Conservation (phyloP, 2,888 invertebrate species). For the Eutolmus rufibarbis region DNA sequence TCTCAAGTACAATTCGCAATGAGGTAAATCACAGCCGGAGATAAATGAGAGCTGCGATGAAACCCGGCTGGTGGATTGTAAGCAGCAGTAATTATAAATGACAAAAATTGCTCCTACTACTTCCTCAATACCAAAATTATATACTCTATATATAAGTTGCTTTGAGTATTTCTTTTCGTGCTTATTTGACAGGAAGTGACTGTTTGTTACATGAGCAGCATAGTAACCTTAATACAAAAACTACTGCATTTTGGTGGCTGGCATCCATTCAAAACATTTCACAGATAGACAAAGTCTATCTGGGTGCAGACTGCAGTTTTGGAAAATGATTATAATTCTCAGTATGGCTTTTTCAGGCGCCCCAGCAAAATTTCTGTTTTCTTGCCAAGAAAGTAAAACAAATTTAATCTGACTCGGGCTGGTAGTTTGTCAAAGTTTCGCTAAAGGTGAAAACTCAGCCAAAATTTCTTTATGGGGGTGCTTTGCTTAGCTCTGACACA, state of each 20-base stretch:
- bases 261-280: neutral
- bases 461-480: neutral
- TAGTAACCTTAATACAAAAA: neutral
- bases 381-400: neutral
- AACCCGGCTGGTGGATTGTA: neutral
- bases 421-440: neutral
- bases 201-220: neutral
- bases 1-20: neutral
- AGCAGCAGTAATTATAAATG: neutral
- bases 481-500: neutral
- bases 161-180: neutral
- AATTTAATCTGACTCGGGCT: neutral
- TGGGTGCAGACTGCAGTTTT: neutral
- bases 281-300: neutral
- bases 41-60: neutral
- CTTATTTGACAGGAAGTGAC: neutral
- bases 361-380: neutral
- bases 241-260: neutral
- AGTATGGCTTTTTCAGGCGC: neutral
- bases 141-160: neutral
- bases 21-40: neutral
- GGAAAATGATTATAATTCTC: neutral
- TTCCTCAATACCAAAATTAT: neutral
- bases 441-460: neutral
- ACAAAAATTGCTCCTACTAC: neutral